These are phyloP conservation scores for Lerista edwardsae DNA, from an alignment of 2,797 vertebrate genomes.

Conservation along the genomic window DNA sequence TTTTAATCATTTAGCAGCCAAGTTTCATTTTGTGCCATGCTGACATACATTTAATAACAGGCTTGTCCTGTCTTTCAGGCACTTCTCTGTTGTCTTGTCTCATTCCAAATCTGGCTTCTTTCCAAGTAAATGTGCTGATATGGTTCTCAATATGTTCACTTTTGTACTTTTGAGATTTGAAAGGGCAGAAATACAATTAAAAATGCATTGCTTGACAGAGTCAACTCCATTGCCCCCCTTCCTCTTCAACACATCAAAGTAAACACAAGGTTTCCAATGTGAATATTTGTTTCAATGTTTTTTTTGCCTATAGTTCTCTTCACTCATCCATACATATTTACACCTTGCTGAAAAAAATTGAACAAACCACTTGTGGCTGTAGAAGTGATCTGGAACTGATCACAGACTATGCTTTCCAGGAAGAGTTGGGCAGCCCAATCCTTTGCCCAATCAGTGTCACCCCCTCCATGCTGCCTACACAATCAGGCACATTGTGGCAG, in stretches of 20 bases:
- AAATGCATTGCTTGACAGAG: slow-evolving; percentile 51
- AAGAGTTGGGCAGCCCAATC: too few relatives aligned
- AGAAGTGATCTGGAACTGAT: too few relatives aligned
- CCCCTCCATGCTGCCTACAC: too few relatives aligned
- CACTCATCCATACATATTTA: not conserved
- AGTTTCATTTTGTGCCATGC: slow-evolving; percentile 15
- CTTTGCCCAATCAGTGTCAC: too few relatives aligned
- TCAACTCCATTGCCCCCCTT: not conserved
- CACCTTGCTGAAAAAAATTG: not conserved
- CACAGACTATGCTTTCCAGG: too few relatives aligned
- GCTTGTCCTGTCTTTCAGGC: slow-evolving; percentile 27
- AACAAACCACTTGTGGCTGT: not conserved
- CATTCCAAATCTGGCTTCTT: not conserved
- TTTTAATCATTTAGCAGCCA: not conserved
- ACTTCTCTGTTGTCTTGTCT: not conserved
- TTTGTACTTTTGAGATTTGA: slow-evolving; percentile 45
- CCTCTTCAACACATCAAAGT: not conserved
- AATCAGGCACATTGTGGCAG: too few relatives aligned
- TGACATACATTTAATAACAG: slow-evolving; percentile 4
- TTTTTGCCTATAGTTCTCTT: not conserved
- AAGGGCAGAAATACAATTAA: slow-evolving; percentile 40
- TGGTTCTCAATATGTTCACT: slow-evolving; percentile 39
- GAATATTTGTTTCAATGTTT: not conserved
- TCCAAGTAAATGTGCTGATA: slow-evolving; percentile 9
- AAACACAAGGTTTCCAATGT: slow-evolving; percentile 13